Percentiles rank a stretch among this genome's conserved stretches.
These are phyloP conservation scores for Prunella himalayana DNA, from an alignment of 2,113 vertebrate species.

Conservation along the genomic window DNA sequence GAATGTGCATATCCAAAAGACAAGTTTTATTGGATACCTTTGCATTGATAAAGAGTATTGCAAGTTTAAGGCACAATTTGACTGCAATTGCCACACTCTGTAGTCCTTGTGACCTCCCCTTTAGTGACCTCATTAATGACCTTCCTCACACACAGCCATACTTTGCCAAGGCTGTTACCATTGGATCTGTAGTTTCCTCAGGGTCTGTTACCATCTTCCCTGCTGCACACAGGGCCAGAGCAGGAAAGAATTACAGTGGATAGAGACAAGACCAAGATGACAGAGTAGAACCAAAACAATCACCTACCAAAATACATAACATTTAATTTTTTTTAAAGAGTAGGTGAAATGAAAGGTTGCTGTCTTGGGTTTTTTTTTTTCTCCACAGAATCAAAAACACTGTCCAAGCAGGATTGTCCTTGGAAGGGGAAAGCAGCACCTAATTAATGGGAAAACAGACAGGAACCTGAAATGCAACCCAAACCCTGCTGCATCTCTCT, in stretches of 20 bases:
- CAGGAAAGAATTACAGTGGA: neutral
- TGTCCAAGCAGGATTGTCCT: neutral
- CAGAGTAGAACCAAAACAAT: neutral
- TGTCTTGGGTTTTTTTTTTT: neutral
- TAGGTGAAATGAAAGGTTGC: neutral
- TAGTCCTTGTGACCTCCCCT: neutral
- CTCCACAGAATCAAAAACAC: neutral
- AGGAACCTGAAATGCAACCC: neutral
- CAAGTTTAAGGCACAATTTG: neutral
- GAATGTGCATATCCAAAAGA: neutral
- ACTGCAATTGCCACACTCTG: neutral
- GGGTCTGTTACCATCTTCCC: neutral
- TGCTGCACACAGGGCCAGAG: neutral
- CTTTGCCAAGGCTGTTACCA: neutral
- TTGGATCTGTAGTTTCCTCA: neutral
- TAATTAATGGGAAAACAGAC: neutral
- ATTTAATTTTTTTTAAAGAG: neutral
- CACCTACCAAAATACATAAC: rapidly evolving
- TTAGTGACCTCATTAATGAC: neutral
- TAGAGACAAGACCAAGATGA: neutral
- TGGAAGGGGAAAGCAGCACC: neutral
- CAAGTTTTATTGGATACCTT: neutral
- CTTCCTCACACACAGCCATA: neutral
- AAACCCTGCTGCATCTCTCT: neutral
- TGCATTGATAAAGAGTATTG: neutral